Base-by-base conservation (phyloP, 2,888 invertebrate genomes). In the Philereme transversata region DNA sequence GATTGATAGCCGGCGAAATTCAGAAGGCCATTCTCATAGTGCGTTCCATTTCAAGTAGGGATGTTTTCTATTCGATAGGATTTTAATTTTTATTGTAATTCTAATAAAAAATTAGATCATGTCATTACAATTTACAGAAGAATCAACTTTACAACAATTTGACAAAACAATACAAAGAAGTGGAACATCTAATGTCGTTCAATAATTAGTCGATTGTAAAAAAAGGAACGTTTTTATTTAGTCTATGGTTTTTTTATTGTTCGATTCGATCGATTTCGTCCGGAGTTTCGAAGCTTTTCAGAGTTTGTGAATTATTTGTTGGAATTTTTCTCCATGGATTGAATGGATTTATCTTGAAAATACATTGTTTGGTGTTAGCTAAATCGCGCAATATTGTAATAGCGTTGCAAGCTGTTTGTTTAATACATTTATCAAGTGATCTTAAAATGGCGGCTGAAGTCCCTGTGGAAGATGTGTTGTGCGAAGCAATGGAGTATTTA, bases 401-500 rank as follows among this genome's bases (percentile, higher is more conserved):
- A 51, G 22, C 54, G 47, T 8, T 44, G 7, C n/a, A 40, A 41
- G 46, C 11, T 50, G 11, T n/a, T 9, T 6, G 4, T 10, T 9
- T 9, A 5, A 5, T 34, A 46, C 33, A 41, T 49, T 6, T 10
- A 44, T 4, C 7, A 22, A n/a, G 51, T 58, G 52, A 22, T 57
- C 22, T 52, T 64, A 77, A 84, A 84, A 90, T 90, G 90, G 87
- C 87, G 81, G 86, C 84, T 71, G 84, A 83, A 58, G 79, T 83
- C 55, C 84, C 90, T 60, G 82, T 86, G 62, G 78, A 78, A 73
- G 88, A 89, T 79, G 82, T 90, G 44, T 66, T 92, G 61, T 83
- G 85, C 62, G 86, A 89, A 69, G 92, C 92, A 9, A 86, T 88
- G 78, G 90, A 89, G 69, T 92, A 92, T 80, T 79, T 93, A 64